Evolutionary conservation across 2,888 invertebrate genomes (phyloP), one percentile per base, ranked within the genome.

Genomic region (Mimumesa dahlbomi): DNA sequence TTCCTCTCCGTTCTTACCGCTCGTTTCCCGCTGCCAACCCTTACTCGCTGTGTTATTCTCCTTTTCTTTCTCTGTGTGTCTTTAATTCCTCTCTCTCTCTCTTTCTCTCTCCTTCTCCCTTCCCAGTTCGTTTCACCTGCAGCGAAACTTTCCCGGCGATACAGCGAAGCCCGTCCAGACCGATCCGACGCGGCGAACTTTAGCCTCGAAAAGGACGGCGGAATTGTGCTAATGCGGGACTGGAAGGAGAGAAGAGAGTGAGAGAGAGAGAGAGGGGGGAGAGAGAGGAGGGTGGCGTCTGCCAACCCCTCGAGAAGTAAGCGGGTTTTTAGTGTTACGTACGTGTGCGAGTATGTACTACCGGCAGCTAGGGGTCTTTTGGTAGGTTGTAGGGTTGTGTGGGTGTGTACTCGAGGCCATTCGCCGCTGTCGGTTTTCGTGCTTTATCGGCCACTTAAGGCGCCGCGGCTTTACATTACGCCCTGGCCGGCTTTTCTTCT

Each of bases 371-470:
- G 9, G 29, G 22, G 16, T 7, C 5, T 7, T 11, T 11, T 2
- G 11, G 9, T 22, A 9, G 18, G 14, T 9, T 9, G 7, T 29
- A 14, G n/a, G 19, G 2, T 19, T 34, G 56, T 21, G 21, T 21
- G 36, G 11, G 54, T 61, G 45, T 50, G 46, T 31, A 58, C 62
- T 48, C 21, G 21, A 29, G 43, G 43, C 65, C 42, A 56, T 72
- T 72, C 72, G 59, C 22, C 34, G 52, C 50, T 52, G 72, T 65
- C 59, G 69, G 61, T 73, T 64, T 78, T 73, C 75, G 73, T 78
- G 79, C 70, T 78, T 78, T 78, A 78, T 78, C 78, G 77, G 74
- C 74, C 76, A 77, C 80, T 79, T 79, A 79, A 67, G 62, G 50
- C 48, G 22, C 31, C 36, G n/a, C 34, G 57, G 61, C 65, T 79